Evolutionary conservation across 2,888 invertebrate species (phyloP), one percentile per base, ranked within the genome.

Genomic region (Flexamia atlantica): DNA sequence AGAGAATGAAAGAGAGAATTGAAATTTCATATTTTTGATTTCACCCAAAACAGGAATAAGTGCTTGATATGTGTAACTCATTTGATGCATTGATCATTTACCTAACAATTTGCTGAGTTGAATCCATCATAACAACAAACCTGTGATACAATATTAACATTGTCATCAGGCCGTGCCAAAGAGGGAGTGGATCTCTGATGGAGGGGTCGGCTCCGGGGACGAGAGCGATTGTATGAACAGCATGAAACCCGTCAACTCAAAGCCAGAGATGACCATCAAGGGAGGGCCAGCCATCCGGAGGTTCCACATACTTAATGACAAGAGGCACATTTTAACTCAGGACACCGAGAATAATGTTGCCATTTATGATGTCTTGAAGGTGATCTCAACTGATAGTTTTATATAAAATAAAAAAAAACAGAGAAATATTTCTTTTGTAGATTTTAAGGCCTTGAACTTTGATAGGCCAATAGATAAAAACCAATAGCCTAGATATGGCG

Each of bases 281-380:
- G 99, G 99, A 5, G 99, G 98, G 0, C 96, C 99, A 0, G 98
- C 98, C 0, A 98, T 99, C 86, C 94, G 97, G 88, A 97, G 98
- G 89, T 98, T 97, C 89, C 94, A 95, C 83, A 95, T 99, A 82
- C 91, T 99, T 85, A 99, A 99, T 90, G 99, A 99, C 89, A 99
- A 98, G 90, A 92, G 99, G 84, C 97, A 98, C 90, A 97, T 99
- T 87, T 90, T 99, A 84, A 99, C 99, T 17, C 97, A 97, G 91
- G 99, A 99, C 90, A 97, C 98, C 0, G 97, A 97, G 81, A 94
- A 95, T 85, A 95, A 95, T 90, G 96, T 99, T 79, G 96, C 97
- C 2, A 90, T 99, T 12, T 99, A 97, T 90, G 99, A 99, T 91
- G 98, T 99, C 0, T 91, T 99, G 84, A 96, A 97, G 90, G 97